Base-by-base conservation (phyloP, 2,797 vertebrate genomes). In the Malacoraja senta region DNA sequence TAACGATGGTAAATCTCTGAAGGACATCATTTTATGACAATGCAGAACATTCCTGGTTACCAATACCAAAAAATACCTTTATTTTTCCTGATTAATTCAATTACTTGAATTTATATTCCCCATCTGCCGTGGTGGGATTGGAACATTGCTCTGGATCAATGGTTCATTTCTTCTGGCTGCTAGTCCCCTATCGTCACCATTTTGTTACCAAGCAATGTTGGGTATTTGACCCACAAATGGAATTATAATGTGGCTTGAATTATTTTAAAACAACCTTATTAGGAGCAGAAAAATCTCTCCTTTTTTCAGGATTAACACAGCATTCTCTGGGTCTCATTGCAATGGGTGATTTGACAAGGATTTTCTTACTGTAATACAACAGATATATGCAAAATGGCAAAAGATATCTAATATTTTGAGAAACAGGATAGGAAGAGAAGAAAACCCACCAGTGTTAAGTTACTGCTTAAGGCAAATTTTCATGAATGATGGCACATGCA, bases 401-500 rank as follows among this genome's bases (percentile, higher is more conserved):
- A 15, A 72, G 26, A 53, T 74, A 76, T 92, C 35, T 53, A 76
- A 74, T 92, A 92, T 53, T 17, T 74, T 24, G 29, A n/a, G 90
- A 74, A 74, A 38, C 24, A 76, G 19, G 65, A 72, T 4, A 91
- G 58, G 26, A 72, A 38, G 4, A 58, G 80, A 44, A 44, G 24
- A 74, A 76, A 76, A 29, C 9, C 38, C 65, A 72, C 17, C 90
- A 92, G 35, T 68, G 26, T 3, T 35, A 44, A 72, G 35, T 76
- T 74, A 53, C 38, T 74, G 71, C 71, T 92, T 38, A 92, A n/a
- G 71, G 68, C 13, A 76, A 92, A 24, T 38, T 76, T 74, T 92
- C 71, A 91, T 32, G 15, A 90, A 12, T 58, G 0, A 38, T 92
- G 90, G 26, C 71, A 74, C 71, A 58, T 35, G 24, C 12, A 76